These are phyloP conservation scores for Brachypalpus laphriformis DNA, from an alignment of 2,888 invertebrate genomes.

Conservation along the genomic window DNA sequence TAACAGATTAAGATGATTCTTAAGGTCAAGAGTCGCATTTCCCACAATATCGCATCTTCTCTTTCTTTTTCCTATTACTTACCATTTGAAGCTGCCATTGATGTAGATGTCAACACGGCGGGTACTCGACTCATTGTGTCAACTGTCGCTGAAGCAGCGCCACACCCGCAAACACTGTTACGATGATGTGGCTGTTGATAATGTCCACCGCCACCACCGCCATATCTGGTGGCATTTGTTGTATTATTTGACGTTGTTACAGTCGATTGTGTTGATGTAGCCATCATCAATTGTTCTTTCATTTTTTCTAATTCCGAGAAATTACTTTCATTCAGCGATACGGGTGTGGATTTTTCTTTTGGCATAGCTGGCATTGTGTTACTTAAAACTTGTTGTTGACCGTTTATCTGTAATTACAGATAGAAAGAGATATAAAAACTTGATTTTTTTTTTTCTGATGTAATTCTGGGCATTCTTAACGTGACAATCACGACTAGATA, in stretches of 20 bases:
- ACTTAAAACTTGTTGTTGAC: constrained; percentile 78
- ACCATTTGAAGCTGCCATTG: constrained; percentile 63
- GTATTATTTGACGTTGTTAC: constrained; percentile 69
- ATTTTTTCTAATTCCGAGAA: constrained; percentile 79
- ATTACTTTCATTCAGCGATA: constrained; percentile 80
- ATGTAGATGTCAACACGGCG: constrained; percentile 40
- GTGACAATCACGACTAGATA: constrained; percentile 12
- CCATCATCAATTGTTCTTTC: constrained; percentile 77
- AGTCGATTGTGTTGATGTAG: constrained; percentile 69
- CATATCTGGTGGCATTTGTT: constrained; percentile 68
- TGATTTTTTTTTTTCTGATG: constrained; percentile 2
- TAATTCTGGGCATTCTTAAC: constrained; percentile 17
- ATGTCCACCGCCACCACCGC: constrained; percentile 63
- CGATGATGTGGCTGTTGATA: constrained; percentile 76
- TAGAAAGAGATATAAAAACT: constrained; percentile 20
- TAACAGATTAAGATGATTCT: too few relatives aligned
- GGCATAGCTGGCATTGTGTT: constrained; percentile 83
- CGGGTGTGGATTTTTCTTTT: constrained; percentile 81
- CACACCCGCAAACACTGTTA: constrained; percentile 77
- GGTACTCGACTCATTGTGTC: constrained; percentile 72
- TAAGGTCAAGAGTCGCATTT: too few relatives aligned
- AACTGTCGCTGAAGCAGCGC: constrained; percentile 75
- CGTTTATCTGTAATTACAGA: constrained; percentile 77
- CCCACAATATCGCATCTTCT: too few relatives aligned
- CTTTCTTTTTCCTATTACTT: constrained; percentile 17